A percentile compares a stretch with the other conserved stretches of the same genome.
These are phyloP conservation scores for Brevimyrus niger DNA, from an alignment of 2,113 vertebrate genomes.

Conservation along the genomic window DNA sequence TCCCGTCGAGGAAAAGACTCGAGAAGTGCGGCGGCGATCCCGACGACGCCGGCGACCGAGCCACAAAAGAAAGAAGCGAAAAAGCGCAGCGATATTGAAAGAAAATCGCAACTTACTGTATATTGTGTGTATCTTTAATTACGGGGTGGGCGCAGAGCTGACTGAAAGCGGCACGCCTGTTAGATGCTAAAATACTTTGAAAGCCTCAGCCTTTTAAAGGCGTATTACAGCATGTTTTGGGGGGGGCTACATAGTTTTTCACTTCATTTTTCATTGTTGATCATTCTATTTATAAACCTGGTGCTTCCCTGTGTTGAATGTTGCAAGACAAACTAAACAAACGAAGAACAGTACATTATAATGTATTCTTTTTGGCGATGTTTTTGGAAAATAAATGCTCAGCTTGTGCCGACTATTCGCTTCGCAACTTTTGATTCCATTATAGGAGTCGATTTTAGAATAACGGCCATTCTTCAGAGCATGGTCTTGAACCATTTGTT, in stretches of 20 bases:
- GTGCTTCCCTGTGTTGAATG: not conserved
- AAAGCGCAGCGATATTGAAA: not conserved
- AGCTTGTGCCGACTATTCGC: not conserved
- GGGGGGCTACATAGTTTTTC: not conserved
- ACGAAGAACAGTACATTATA: not conserved
- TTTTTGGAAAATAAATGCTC: not conserved
- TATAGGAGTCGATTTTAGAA: not conserved
- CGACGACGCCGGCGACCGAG: not conserved
- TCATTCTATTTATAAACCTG: not conserved
- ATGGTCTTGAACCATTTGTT: not conserved
- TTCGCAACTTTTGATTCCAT: not conserved
- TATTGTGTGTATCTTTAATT: constrained; percentile 10
- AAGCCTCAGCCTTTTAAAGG: constrained; percentile 19
- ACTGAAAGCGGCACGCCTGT: constrained; percentile 20
- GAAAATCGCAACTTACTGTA: constrained; percentile 17
- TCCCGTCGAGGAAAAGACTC: not conserved
- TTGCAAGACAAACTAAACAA: not conserved
- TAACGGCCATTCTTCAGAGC: not conserved
- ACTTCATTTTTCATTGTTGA: not conserved
- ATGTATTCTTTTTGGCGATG: not conserved
- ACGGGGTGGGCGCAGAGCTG: constrained; percentile 11
- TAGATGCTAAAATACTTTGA: constrained; percentile 8
- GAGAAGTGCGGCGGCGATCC: not conserved
- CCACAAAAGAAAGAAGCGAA: not conserved
- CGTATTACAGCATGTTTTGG: constrained; percentile 2